Percentiles rank a stretch among this genome's conserved stretches.
Evolutionary conservation across 2,797 vertebrate species (phyloP).

Genomic region (Tympanoctomys barrerae): DNA sequence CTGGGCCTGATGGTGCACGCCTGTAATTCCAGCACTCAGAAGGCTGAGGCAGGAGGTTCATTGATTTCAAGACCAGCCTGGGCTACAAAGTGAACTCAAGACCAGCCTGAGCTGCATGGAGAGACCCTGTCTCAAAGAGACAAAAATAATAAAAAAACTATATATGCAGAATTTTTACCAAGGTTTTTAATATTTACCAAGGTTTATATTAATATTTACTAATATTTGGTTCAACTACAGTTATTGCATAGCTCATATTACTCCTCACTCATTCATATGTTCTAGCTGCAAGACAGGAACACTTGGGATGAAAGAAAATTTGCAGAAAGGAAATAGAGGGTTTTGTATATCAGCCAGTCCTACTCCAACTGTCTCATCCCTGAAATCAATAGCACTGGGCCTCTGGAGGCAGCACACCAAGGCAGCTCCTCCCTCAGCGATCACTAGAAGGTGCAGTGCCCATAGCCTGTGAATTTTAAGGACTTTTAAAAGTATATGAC

Average conservation of each 20-base stretch:
- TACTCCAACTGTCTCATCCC: background rate
- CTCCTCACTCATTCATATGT: background rate
- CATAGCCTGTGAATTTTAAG: background rate
- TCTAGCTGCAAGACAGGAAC: background rate
- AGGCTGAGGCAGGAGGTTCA: too few species aligned
- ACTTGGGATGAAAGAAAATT: background rate
- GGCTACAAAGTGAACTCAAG: too few species aligned
- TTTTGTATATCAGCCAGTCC: background rate
- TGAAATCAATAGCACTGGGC: background rate
- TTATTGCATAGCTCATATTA: background rate
- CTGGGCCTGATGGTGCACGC: too few species aligned
- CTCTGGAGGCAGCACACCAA: background rate
- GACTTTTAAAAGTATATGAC: background rate
- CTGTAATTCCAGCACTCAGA: too few species aligned
- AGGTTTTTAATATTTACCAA: background rate
- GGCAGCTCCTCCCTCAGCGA: background rate
- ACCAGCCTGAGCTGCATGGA: too few species aligned
- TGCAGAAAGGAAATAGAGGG: background rate
- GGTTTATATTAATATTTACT: background rate
- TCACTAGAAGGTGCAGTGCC: background rate
- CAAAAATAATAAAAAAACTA: too few species aligned
- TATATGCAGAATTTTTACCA: background rate
- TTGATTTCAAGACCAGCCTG: too few species aligned
- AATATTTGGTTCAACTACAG: background rate
- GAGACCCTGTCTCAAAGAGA: too few species aligned